These are phyloP conservation scores for Colius striatus DNA, from an alignment of 2,113 vertebrate genomes.

Conservation along the genomic window DNA sequence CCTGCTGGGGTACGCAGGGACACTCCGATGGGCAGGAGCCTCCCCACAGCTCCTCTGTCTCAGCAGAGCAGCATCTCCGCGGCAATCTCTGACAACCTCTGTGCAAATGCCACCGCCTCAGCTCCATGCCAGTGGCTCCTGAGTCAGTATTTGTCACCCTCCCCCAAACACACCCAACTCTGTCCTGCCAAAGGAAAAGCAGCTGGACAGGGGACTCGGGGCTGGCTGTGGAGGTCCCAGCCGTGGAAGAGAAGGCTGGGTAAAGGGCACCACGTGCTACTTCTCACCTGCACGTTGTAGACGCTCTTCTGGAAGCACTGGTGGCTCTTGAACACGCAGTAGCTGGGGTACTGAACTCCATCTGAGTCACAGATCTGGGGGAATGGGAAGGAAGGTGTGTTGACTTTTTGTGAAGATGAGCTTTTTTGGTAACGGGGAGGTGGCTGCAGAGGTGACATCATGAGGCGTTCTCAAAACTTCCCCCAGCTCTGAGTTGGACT, in stretches of 20 bases:
- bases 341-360: constrained; percentile 70
- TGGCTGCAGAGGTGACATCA: too few species aligned
- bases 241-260: not conserved
- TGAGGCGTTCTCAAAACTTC: too few species aligned
- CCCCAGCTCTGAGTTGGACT: too few species aligned
- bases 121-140: rapidly evolving
- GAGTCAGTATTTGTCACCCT: not conserved
- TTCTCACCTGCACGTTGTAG: constrained; percentile 65
- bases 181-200: not conserved
- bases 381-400: not conserved
- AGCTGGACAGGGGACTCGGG: not conserved
- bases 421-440: too few species aligned
- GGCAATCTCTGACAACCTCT: rapidly evolving
- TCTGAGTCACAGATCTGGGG: constrained; percentile 73
- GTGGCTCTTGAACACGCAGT: constrained; percentile 78
- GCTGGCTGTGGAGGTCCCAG: not conserved
- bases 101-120: not conserved
- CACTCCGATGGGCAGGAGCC: rapidly evolving
- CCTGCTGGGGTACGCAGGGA: not conserved
- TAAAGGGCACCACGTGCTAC: not conserved
- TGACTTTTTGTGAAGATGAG: too few species aligned
- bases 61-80: not conserved
- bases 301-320: constrained; percentile 69
- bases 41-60: not conserved
- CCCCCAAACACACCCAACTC: not conserved